Evolutionary conservation across 1,140 invertebrate genomes (phyloP).

Genomic region (Bombus vancouverensis): DNA sequence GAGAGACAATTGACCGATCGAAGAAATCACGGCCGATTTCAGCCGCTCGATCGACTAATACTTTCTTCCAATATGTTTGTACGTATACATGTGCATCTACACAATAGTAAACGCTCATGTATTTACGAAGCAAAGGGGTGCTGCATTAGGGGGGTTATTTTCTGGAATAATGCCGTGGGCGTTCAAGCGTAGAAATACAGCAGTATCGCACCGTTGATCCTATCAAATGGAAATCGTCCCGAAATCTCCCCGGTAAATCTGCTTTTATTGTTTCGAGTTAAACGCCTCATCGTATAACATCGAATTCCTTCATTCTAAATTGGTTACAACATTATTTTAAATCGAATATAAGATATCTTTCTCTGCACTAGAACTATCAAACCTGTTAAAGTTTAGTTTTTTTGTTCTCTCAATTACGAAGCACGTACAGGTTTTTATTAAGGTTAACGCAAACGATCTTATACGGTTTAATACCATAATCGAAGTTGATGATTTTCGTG

Average conservation of each 20-base stretch:
- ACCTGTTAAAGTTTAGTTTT: too few species aligned
- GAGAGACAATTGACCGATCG: neutral
- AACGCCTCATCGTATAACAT: neutral
- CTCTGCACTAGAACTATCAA: too few species aligned
- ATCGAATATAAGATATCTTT: too few species aligned
- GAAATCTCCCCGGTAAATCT: conserved; percentile 60
- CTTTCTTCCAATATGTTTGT: too few species aligned
- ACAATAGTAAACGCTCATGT: conserved; percentile 34
- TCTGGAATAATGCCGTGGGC: conserved; percentile 67
- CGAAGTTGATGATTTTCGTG: too few species aligned
- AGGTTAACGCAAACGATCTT: too few species aligned
- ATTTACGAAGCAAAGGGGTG: conserved; percentile 61
- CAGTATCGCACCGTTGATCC: conserved; percentile 69
- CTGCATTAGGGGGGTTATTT: conserved; percentile 64
- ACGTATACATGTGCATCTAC: neutral
- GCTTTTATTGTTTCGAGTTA: conserved; percentile 69
- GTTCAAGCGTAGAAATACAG: conserved; percentile 71
- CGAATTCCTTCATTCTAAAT: neutral
- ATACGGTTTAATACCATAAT: too few species aligned
- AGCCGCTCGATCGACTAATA: too few species aligned
- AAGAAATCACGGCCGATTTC: conserved; percentile 7
- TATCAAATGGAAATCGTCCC: conserved; percentile 59
- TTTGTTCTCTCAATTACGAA: neutral
- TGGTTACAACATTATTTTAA: too few species aligned
- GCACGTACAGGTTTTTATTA: neutral